These are phyloP conservation scores for Thecophora atra DNA, from an alignment of 2,888 invertebrate species.

Conservation along the genomic window DNA sequence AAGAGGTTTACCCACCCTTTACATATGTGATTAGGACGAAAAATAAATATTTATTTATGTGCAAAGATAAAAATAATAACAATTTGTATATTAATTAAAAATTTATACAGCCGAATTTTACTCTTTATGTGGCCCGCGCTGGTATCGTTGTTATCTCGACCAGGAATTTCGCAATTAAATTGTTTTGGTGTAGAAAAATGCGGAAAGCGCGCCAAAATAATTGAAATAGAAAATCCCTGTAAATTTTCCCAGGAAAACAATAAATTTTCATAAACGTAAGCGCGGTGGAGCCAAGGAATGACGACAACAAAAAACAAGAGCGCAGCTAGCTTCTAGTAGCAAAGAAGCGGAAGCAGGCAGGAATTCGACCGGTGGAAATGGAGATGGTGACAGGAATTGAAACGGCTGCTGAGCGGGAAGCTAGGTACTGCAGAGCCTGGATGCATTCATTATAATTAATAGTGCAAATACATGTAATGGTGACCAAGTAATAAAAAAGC, in stretches of 20 bases:
- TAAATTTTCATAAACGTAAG: constrained; percentile 50
- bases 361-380: not conserved
- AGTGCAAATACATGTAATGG: constrained; percentile 60
- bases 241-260: constrained; percentile 48
- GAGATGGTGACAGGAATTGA: constrained; percentile 5
- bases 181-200: constrained; percentile 20
- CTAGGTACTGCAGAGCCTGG: constrained; percentile 41
- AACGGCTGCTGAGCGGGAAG: not conserved
- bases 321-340: not conserved
- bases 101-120: too few relatives aligned
- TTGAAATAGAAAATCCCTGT: constrained; percentile 50
- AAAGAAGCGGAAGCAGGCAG: not conserved
- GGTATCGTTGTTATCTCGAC: not conserved
- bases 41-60: too few relatives aligned
- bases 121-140: not conserved
- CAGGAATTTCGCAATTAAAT: constrained; percentile 35
- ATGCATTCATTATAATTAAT: constrained; percentile 65
- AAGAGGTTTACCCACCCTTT: too few relatives aligned
- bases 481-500: constrained; percentile 41
- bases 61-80: too few relatives aligned
- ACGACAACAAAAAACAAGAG: not conserved
- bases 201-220: constrained; percentile 43
- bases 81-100: too few relatives aligned
- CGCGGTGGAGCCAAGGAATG: not conserved
- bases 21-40: too few relatives aligned